phyloP scores from a whole-genome alignment of 2,113 vertebrate genomes.

The Xiphophorus maculatus region DNA sequence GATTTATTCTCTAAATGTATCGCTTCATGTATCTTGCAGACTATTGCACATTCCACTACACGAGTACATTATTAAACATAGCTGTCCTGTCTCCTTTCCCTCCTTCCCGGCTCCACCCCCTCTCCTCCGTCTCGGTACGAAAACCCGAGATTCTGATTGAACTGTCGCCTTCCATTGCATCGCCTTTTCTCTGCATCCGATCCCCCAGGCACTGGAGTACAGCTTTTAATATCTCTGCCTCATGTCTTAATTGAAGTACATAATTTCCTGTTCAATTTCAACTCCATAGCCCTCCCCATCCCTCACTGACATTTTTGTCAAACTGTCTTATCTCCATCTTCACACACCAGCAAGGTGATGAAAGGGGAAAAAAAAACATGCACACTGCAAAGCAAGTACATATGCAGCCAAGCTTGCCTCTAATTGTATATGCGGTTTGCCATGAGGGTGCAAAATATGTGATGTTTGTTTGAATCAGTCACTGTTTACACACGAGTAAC shows the following conservation, averaged over 20 bases:
- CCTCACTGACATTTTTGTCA: constrained; percentile 70
- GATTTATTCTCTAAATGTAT: constrained; percentile 15
- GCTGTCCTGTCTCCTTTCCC: constrained; percentile 34
- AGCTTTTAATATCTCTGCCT: constrained; percentile 73
- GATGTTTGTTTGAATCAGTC: constrained; percentile 2
- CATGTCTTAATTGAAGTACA: constrained; percentile 78
- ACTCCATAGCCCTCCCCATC: constrained; percentile 15
- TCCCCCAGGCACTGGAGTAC: constrained; percentile 67
- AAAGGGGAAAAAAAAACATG: constrained; percentile 52
- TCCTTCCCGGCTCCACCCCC: constrained; percentile 11
- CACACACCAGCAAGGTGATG: constrained; percentile 69
- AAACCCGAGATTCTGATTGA: constrained; percentile 65
- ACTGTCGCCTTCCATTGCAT: constrained; percentile 69
- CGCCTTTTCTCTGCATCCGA: constrained; percentile 49
- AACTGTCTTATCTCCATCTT: constrained; percentile 71
- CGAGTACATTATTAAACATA: constrained; percentile 63
- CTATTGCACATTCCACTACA: constrained; percentile 58
- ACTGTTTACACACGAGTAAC: constrained; percentile 22
- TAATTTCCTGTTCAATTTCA: constrained; percentile 77
- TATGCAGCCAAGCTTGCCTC: background rate
- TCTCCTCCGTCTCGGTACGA: constrained; percentile 8
- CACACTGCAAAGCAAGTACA: constrained; percentile 2
- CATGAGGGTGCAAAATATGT: constrained; percentile 1
- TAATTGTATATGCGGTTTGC: background rate
- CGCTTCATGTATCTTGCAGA: constrained; percentile 46